Evolutionary conservation across 2,888 invertebrate genomes (phyloP), one percentile per base, ranked within the genome.

Genomic region (Therioaphis trifolii): DNA sequence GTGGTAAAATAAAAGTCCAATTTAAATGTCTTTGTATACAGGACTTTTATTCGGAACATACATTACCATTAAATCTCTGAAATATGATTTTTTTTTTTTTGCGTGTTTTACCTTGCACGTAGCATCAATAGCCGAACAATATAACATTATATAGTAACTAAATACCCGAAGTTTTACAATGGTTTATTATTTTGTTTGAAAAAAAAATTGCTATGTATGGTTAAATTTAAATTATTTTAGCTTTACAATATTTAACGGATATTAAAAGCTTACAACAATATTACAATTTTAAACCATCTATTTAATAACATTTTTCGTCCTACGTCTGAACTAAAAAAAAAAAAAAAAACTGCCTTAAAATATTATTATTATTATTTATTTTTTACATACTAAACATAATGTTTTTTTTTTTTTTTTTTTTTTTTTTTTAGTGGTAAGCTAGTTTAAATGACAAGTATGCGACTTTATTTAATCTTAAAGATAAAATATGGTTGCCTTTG

Each of bases 41-140:
- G 82, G 82, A 82, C 82, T 82, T 82, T 82, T 82, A 82, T 82
- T 82, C 82, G 82, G 82, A 74, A 82, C 82, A 82, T 82, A 82
- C 82, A 82, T 74, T 82, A 82, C 82, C 82, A 82, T 82, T 72
- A 82, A 82, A 82, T 82, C 82, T 82, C 82, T 74, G 82, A 82
- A 82, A 82, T 78, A 82, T 72, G 80, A 82, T 49, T 74, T 69
- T 61, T 78, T 49, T 35, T 68, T 77, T 78, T 82, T 66, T 29
- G 82, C 82, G 72, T 82, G 82, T 63, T 80, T 82, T 52, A 40
- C 52, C 29, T 82, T 63, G 72, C 63, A 74, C 49, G n/a, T 49
- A 72, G 72, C 74, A 29, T 74, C 35, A 24, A 82, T 71, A 82
- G 71, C 82, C 52, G 72, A 82, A 82, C 82, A 74, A 82, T 74